Evolutionary conservation across 2,797 vertebrate species (phyloP).

Genomic region (Morus bassanus): DNA sequence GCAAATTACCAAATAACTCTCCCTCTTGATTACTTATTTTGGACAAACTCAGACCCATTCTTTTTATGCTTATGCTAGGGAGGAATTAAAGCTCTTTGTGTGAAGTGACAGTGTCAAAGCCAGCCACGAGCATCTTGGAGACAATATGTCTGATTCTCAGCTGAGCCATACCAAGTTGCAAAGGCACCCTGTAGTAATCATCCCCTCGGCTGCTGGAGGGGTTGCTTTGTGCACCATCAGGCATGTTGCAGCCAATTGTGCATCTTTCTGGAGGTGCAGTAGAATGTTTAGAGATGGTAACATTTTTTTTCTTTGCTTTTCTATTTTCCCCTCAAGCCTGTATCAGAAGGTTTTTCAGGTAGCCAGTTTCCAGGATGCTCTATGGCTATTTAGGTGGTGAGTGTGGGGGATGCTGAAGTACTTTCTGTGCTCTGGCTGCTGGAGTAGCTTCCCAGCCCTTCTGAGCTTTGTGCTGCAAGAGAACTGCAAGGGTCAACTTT

Average conservation of each 20-base stretch:
- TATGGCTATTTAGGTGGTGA: background rate
- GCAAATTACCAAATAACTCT: background rate
- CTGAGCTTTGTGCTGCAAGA: background rate
- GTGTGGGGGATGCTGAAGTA: background rate
- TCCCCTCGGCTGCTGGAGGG: background rate
- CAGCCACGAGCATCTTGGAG: background rate
- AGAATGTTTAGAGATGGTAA: background rate
- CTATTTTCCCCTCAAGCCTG: rapidly evolving
- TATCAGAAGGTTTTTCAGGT: background rate
- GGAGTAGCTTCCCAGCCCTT: background rate
- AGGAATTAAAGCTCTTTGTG: background rate
- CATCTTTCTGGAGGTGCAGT: background rate
- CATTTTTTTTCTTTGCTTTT: too few relatives aligned
- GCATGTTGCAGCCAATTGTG: rapidly evolving
- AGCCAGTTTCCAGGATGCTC: background rate
- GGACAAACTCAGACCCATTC: background rate
- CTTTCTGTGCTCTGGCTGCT: background rate
- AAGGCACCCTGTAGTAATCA: background rate
- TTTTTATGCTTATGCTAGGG: background rate
- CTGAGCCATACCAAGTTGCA: background rate
- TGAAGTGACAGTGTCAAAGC: background rate
- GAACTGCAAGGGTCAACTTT: background rate
- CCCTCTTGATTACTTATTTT: background rate
- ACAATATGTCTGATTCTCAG: background rate
- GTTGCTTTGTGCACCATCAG: background rate